Evolutionary conservation across 2,888 invertebrate genomes (phyloP), one percentile per base, ranked within the genome.

Genomic region (Sericinus montela): DNA sequence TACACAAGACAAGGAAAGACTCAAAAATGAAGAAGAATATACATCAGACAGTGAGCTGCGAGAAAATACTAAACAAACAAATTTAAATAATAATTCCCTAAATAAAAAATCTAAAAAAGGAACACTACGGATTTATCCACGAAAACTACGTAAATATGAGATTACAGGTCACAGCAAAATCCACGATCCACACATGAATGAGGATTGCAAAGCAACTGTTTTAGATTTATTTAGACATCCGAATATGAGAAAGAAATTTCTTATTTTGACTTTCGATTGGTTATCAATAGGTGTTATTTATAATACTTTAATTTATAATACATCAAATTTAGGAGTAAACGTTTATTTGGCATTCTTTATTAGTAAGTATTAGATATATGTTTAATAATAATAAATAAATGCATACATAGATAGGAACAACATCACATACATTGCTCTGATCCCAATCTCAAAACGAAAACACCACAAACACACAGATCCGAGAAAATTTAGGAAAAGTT

Each of bases 291-390:
- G 92, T 11, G 91, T 93, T 0, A 92, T 92, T 2, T 93, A 93
- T 69, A 93, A 92, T 62, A 92, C 92, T 48, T 77, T 93, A 41
- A 92, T 92, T 59, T 92, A 92, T 62, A 93, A 93, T 67, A 90
- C 92, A 11, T 89, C 92, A 23, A 93, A 93, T 74, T 82, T 93
- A 44, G 93, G 92, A 8, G 92, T 93, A 32, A 91, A 92, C 58
- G 93, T 92, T 70, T 92, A 92, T 63, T 84, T 92, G 62, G 92
- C 92, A 13, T 93, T 93, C 69, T 92, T 92, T 60, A 92, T 93
- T 52, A 91, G 92, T 91, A 59, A 83, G 85, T 64, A 16, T 3
- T 19, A 19, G n/a, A n/a, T n/a, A n/a, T n/a, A n/a, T n/a, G n/a
- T n/a, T n/a, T n/a, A n/a, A n/a, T n/a, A n/a, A n/a, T n/a, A n/a